Base-by-base conservation (phyloP, 2,888 invertebrate species). In the Glyphotaelius pellucidus region DNA sequence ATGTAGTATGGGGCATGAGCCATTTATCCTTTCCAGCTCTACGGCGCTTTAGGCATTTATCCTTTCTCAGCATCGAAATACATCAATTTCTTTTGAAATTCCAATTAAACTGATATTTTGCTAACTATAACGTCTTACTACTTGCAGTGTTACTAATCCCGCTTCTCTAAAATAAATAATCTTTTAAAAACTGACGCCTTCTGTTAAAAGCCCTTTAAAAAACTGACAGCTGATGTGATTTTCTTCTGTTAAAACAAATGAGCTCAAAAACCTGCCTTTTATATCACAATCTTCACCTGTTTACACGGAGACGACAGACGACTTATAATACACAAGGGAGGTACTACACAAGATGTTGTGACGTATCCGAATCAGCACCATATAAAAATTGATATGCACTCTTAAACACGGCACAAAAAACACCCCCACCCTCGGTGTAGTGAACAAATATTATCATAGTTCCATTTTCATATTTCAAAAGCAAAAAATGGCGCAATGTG, bases 401-500 rank as follows among this genome's bases (percentile, higher is more conserved):
- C n/a, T 91, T 90, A 91, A 84, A 80, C 42, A 12, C 31, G 52
- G 32, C 31, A n/a, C 87, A 89, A 92, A 90, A 92, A 83, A 81
- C 15, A 25, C 86, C 35, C 52, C 38, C 52, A 31, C 47, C 38
- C 47, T 85, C 38, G 47, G n/a, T 19, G 47, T 25, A 47, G 19
- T n/a, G 83, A n/a, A 87, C 67, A 67, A 87, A 86, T 79, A 83
- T 81, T 91, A 87, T 90, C 81, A 31, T 90, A 80, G 80, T 86
- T 91, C 91, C 90, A 89, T 90, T 92, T 93, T 91, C 92, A 90
- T 91, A 92, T 31, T 80, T 90, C 79, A 81, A 80, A 91, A 52
- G 90, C 86, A 93, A 93, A 93, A 93, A 93, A 93, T 92, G 92
- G 93, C 93, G 93, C 93, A 93, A 93, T 93, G 93, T 93, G 93